Conservation (phyloP, 2,113 vertebrate genomes). For the Ageneiosus marmoratus region DNA sequence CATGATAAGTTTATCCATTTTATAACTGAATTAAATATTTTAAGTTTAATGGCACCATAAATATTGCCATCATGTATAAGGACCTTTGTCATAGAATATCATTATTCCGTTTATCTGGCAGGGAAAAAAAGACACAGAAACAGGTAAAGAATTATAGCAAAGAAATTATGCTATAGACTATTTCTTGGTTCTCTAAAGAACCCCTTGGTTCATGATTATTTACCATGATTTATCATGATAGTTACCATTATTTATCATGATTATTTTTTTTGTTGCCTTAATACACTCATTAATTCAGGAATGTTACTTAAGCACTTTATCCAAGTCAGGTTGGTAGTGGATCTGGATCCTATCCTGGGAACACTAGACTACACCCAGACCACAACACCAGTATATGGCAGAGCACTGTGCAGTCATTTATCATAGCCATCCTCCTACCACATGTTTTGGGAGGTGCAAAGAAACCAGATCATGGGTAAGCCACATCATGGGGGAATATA, state of each 20-base stretch:
- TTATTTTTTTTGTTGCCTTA: not conserved
- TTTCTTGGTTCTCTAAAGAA: not conserved
- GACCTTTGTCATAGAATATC: not conserved
- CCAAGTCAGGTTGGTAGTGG: not conserved
- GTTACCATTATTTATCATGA: too few species aligned
- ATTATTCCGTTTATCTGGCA: not conserved
- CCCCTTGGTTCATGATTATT: not conserved
- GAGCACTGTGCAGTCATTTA: not conserved
- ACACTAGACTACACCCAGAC: not conserved
- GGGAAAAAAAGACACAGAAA: not conserved
- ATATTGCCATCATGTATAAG: not conserved
- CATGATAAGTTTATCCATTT: not conserved
- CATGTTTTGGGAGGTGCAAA: not conserved
- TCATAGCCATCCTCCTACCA: not conserved
- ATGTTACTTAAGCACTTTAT: not conserved
- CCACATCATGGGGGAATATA: not conserved
- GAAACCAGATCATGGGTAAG: not conserved
- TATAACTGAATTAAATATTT: not conserved
- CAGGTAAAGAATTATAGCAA: not conserved
- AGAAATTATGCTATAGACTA: not conserved
- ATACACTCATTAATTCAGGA: too few species aligned
- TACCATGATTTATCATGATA: too few species aligned
- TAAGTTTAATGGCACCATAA: not conserved
- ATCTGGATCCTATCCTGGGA: not conserved
- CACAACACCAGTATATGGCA: not conserved